phyloP scores from a whole-genome alignment of 2,888 invertebrate species.

The Heliconius erato region DNA sequence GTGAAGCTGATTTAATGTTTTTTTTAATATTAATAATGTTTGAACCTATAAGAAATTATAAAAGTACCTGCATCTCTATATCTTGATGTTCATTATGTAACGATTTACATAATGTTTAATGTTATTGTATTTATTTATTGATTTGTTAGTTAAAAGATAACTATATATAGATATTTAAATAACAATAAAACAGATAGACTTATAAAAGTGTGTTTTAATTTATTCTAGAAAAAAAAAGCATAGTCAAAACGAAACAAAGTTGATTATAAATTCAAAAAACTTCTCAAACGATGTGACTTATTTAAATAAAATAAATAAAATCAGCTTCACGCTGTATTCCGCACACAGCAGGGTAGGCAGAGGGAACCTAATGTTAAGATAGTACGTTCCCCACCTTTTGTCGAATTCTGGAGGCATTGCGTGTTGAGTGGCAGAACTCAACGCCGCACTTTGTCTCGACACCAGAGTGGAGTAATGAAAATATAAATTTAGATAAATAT shows the following conservation, averaged over 20 bases:
- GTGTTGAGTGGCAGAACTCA: no score
- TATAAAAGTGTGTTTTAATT: background rate
- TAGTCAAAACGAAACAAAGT: background rate
- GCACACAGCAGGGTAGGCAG: no score
- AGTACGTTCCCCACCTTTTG: no score
- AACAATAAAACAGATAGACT: background rate
- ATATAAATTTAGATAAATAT: no score
- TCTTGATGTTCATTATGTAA: slow-evolving; percentile 1
- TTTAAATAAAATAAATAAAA: no score
- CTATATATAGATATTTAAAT: background rate
- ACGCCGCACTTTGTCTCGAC: no score
- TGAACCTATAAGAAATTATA: background rate
- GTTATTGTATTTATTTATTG: background rate
- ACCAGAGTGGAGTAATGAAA: no score
- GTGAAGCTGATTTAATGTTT: no score
- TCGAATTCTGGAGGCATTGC: no score
- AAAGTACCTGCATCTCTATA: no score
- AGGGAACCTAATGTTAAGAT: no score
- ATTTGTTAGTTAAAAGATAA: background rate
- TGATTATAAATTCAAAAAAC: background rate
- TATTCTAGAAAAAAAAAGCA: background rate
- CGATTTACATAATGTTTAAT: slow-evolving; percentile 1
- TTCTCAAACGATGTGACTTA: background rate
- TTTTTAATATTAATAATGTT: background rate
- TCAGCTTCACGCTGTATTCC: no score